phyloP scores from a whole-genome alignment of 1,140 invertebrate genomes.

The Macrobrachium nipponense region DNA sequence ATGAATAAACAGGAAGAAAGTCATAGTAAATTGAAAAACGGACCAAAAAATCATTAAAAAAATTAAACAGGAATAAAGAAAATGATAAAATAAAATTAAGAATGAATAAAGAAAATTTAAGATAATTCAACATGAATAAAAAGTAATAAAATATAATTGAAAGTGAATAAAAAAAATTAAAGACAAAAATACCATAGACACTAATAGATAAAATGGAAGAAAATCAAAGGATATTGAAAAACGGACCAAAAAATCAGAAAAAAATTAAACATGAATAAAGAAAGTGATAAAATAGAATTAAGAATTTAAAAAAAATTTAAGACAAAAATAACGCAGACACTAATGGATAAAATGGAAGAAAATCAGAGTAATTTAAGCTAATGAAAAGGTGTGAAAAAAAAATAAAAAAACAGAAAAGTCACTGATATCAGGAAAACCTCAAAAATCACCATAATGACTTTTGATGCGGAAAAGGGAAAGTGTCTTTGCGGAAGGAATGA shows the following conservation, averaged over 20 bases:
- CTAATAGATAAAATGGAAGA: too few relatives aligned
- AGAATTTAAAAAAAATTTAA: not conserved
- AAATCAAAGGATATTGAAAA: slow-evolving; percentile 1
- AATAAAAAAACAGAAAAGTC: not conserved
- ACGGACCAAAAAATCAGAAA: not conserved
- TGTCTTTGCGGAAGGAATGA: too few relatives aligned
- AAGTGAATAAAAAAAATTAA: too few relatives aligned
- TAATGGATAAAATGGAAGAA: slow-evolving; percentile 1
- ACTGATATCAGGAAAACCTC: not conserved
- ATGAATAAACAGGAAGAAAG: not conserved
- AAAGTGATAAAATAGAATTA: not conserved
- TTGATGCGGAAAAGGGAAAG: too few relatives aligned
- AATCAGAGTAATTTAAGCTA: not conserved
- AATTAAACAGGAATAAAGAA: not conserved
- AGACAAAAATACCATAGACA: too few relatives aligned
- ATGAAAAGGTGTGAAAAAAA: not conserved
- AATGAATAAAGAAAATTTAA: not conserved
- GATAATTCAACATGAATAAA: too few relatives aligned
- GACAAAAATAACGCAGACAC: not conserved
- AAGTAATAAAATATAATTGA: too few relatives aligned
- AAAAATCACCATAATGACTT: too few relatives aligned
- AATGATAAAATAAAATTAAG: not conserved
- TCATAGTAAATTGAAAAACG: not conserved
- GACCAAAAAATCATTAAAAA: not conserved
- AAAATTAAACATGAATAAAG: not conserved